Percentiles rank a stretch among this genome's conserved stretches.
Conservation (phyloP, 2,888 invertebrate genomes). For the Neoascia interrupta region DNA sequence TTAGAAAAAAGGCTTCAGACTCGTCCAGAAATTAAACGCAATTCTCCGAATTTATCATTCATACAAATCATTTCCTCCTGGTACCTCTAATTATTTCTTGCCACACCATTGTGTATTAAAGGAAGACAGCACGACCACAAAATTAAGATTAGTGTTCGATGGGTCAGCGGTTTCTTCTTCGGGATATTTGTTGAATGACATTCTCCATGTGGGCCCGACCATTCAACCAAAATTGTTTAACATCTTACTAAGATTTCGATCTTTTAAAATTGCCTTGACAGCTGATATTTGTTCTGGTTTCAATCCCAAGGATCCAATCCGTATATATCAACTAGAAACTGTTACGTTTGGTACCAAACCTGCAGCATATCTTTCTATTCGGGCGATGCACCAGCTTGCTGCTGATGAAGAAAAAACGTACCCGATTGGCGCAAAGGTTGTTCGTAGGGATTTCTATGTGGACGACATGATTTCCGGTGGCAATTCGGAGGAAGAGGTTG, state of each 20-base stretch:
- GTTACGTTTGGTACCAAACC: conserved; percentile 25
- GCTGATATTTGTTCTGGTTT: conserved; percentile 49
- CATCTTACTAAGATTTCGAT: conserved; percentile 47
- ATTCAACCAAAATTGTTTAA: conserved; percentile 52
- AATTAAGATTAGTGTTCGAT: conserved; percentile 17
- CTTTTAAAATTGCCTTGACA: conserved; percentile 14
- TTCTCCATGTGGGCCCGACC: conserved; percentile 35
- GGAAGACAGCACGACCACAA: conserved; percentile 5
- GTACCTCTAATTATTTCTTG: neutral
- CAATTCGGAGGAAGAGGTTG: neutral
- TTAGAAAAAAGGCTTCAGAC: too few species aligned
- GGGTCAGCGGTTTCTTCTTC: conserved; percentile 2
- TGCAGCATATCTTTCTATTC: conserved; percentile 33
- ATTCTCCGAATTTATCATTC: too few species aligned
- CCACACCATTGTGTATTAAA: conserved; percentile 14
- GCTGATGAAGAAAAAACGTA: neutral
- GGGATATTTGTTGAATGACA: conserved; percentile 18
- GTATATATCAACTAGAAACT: conserved; percentile 30
- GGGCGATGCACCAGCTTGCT: conserved; percentile 17
- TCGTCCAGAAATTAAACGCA: too few species aligned
- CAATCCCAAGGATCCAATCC: conserved; percentile 9
- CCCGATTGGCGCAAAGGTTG: conserved; percentile 21
- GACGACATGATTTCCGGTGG: conserved; percentile 40
- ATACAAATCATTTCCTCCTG: neutral
- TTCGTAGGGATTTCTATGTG: conserved; percentile 31